These are phyloP conservation scores for Euwallacea similis DNA, from an alignment of 1,140 invertebrate genomes.

Conservation along the genomic window DNA sequence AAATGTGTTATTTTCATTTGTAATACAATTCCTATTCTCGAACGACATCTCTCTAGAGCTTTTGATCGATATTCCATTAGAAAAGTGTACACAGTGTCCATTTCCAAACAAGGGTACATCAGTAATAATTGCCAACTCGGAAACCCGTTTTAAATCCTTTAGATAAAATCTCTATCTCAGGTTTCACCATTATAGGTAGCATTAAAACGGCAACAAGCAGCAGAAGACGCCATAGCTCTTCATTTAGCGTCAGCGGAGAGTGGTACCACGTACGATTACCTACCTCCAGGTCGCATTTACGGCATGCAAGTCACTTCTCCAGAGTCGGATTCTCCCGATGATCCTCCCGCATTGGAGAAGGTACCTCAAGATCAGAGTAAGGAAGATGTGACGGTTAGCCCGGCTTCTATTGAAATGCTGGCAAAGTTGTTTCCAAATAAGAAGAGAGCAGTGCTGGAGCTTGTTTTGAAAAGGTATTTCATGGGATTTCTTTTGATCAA, in stretches of 20 bases:
- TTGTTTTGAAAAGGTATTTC: conserved; percentile 55
- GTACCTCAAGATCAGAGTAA: conserved; percentile 13
- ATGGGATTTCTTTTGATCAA: not conserved
- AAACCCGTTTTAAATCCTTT: conserved; percentile 29
- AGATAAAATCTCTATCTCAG: conserved; percentile 14
- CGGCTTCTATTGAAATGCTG: conserved; percentile 80
- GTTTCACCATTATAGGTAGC: conserved; percentile 71
- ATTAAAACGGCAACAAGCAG: conserved; percentile 93
- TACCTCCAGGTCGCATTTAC: conserved; percentile 91
- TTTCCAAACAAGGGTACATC: conserved; percentile 43
- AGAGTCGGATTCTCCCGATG: conserved; percentile 37
- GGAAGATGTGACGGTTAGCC: conserved; percentile 54
- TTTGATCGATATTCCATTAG: conserved; percentile 53
- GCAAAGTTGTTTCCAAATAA: conserved; percentile 82
- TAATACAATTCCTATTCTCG: not conserved
- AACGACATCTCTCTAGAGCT: not conserved
- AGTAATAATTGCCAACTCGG: conserved; percentile 41
- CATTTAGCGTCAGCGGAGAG: conserved; percentile 89
- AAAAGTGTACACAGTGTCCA: conserved; percentile 47
- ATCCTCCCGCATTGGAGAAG: conserved; percentile 30
- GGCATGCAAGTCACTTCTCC: conserved; percentile 74
- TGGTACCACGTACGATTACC: conserved; percentile 74
- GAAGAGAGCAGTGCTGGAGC: conserved; percentile 83
- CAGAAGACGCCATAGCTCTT: conserved; percentile 94
- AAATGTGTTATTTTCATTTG: too few species aligned